These are phyloP conservation scores for Halictus rubicundus DNA, from an alignment of 1,140 invertebrate genomes.

Conservation along the genomic window DNA sequence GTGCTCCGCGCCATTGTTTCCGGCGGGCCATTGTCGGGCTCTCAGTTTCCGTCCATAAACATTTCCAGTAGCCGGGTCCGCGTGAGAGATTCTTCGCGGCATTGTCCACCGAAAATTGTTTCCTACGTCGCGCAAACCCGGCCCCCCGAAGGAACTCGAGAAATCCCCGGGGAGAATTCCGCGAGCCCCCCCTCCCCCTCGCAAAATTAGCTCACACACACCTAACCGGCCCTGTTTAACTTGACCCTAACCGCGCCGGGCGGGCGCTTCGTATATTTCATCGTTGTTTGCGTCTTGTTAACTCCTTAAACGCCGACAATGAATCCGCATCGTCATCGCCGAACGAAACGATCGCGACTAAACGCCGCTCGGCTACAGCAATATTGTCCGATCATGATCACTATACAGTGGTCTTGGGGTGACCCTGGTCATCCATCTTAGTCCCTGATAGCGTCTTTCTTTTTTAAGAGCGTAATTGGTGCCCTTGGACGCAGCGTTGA, in stretches of 20 bases:
- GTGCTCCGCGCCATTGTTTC: slow-evolving; percentile 73
- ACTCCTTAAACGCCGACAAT: not conserved
- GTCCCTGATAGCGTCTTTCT: no score
- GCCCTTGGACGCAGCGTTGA: no score
- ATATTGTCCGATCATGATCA: not conserved
- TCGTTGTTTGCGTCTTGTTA: slow-evolving; percentile 26
- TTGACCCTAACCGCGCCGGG: not conserved
- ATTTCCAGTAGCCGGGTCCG: slow-evolving; percentile 67
- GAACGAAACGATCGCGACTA: not conserved
- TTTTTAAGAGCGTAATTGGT: no score
- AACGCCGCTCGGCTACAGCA: no score
- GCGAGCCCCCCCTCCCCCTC: slow-evolving; percentile 31
- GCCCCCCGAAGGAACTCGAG: slow-evolving; percentile 56
- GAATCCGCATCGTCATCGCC: slow-evolving; percentile 26
- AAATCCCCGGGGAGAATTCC: slow-evolving; percentile 58
- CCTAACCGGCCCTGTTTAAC: not conserved
- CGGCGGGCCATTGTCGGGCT: slow-evolving; percentile 67
- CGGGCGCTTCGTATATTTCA: not conserved
- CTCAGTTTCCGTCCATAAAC: slow-evolving; percentile 71
- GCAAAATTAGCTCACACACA: slow-evolving; percentile 59
- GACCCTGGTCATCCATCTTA: not conserved
- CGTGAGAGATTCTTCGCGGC: slow-evolving; percentile 65
- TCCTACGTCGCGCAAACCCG: slow-evolving; percentile 49
- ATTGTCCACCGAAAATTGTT: slow-evolving; percentile 69
- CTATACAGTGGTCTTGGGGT: not conserved